Conservation (phyloP, 2,113 vertebrate genomes). For the Diadophis punctatus region DNA sequence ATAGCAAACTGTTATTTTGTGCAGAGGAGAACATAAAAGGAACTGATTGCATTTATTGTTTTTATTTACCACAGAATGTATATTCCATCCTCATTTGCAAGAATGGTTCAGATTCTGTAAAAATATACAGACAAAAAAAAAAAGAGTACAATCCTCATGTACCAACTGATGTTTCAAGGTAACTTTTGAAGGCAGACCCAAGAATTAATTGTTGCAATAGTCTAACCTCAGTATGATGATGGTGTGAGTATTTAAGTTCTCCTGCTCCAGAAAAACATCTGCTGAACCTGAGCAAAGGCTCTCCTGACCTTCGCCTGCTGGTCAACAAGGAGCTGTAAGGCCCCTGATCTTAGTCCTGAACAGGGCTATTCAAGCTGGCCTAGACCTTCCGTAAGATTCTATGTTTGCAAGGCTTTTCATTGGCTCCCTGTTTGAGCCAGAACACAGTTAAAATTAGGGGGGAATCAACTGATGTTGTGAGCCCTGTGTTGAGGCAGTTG, state of each 20-base stretch:
- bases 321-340: not conserved
- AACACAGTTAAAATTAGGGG: not conserved
- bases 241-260: not conserved
- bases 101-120: not conserved
- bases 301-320: not conserved
- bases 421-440: not conserved
- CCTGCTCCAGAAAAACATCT: not conserved
- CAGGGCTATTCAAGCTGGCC: not conserved
- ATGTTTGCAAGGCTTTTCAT: not conserved
- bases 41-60: not conserved
- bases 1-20: not conserved
- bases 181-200: not conserved
- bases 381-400: not conserved
- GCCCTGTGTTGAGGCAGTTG: not conserved
- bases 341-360: not conserved
- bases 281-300: not conserved
- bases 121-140: not conserved
- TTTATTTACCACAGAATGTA: not conserved
- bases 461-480: not conserved
- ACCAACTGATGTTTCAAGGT: not conserved
- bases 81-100: not conserved
- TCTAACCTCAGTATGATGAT: not conserved
- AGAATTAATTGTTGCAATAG: not conserved
- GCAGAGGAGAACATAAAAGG: not conserved
- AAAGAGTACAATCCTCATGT: not conserved